Conservation (phyloP, 2,888 invertebrate genomes). For the Hydroisotoma schaefferi region DNA sequence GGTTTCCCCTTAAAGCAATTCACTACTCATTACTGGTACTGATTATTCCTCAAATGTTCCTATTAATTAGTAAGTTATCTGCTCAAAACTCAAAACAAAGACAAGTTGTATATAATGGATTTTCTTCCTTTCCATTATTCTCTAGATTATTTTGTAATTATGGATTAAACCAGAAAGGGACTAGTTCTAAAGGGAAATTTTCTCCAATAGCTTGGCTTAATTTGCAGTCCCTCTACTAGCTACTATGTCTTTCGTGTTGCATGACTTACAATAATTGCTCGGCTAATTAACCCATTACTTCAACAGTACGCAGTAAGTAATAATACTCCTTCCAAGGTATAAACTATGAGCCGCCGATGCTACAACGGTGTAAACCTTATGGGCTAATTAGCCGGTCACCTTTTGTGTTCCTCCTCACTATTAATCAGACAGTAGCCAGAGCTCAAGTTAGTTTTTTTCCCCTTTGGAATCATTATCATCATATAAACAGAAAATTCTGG, state of each 20-base stretch:
- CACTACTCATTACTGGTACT: constrained; percentile 2
- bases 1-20: neutral
- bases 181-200: neutral
- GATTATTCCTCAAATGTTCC: constrained; percentile 13
- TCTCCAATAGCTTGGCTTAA: neutral
- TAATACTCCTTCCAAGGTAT: too few relatives aligned
- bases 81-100: neutral
- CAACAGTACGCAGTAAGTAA: constrained; percentile 16
- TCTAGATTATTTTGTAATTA: too few relatives aligned
- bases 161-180: neutral
- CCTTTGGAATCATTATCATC: constrained; percentile 9
- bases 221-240: neutral
- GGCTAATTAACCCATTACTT: constrained; percentile 49
- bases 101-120: neutral
- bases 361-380: constrained; percentile 20
- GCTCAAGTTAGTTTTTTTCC: constrained; percentile 27
- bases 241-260: constrained; percentile 31
- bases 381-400: constrained; percentile 43
- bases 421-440: constrained; percentile 28
- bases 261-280: constrained; percentile 48
- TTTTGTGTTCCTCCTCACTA: constrained; percentile 22
- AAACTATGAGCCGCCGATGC: too few relatives aligned
- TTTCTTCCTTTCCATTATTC: too few relatives aligned
- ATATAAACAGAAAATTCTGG: constrained; percentile 7
- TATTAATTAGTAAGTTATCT: constrained; percentile 20